These are phyloP conservation scores for Anas bahamensis DNA, from an alignment of 2,797 vertebrate species.

Conservation along the genomic window DNA sequence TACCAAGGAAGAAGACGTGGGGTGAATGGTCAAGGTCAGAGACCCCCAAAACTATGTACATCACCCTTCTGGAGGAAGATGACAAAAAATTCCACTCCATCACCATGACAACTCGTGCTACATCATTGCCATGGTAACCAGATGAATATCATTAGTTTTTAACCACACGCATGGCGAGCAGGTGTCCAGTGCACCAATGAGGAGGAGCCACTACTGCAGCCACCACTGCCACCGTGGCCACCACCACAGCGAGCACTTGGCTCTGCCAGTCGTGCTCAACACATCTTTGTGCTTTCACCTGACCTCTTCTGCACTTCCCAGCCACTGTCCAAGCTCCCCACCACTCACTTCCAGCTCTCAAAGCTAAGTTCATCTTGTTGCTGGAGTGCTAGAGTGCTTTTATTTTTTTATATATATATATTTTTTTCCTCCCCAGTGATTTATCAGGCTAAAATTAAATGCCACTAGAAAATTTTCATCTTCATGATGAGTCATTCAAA, in stretches of 20 bases:
- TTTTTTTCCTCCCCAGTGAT: not conserved
- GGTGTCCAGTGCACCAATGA: not conserved
- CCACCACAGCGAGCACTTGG: rapidly evolving
- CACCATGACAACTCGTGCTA: slow-evolving; percentile 76
- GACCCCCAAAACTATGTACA: slow-evolving; percentile 5
- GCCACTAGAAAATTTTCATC: not conserved
- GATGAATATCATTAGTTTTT: slow-evolving; percentile 59
- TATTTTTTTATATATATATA: not conserved
- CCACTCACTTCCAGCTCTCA: not conserved
- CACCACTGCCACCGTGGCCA: not conserved
- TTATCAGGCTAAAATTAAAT: slow-evolving; percentile 24
- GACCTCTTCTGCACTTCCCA: not conserved
- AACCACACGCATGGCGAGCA: slow-evolving; percentile 37
- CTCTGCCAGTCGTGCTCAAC: not conserved
- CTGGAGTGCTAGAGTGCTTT: not conserved
- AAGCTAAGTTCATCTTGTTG: not conserved
- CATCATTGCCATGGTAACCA: slow-evolving; percentile 77
- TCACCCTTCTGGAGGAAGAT: slow-evolving; percentile 37
- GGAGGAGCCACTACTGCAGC: not conserved
- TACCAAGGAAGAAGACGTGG: not conserved
- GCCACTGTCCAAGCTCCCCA: not conserved
- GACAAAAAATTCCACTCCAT: slow-evolving; percentile 51
- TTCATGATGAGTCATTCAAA: not conserved
- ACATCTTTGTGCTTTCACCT: not conserved
- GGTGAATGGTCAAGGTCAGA: not conserved